Conservation (phyloP, 2,797 vertebrate species). For the Clarias pachynema region DNA sequence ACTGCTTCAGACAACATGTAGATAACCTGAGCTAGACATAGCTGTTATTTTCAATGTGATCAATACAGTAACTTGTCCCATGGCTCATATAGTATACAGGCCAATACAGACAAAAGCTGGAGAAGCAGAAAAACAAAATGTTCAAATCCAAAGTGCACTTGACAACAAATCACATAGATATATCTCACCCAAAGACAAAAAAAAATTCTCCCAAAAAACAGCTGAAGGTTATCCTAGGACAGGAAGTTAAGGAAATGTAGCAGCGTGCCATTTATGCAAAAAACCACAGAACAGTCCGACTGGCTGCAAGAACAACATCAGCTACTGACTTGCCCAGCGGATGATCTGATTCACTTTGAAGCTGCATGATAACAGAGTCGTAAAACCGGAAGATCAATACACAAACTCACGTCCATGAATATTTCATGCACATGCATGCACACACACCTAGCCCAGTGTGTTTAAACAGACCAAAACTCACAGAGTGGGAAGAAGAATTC, state of each 20-base stretch:
- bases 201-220: background rate
- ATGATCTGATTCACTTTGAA: background rate
- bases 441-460: background rate
- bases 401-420: background rate
- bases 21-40: background rate
- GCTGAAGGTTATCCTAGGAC: background rate
- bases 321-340: background rate
- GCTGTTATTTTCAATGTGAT: slow-evolving; percentile 1
- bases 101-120: background rate
- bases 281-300: slow-evolving; percentile 33
- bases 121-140: background rate
- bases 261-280: slow-evolving; percentile 21
- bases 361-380: background rate
- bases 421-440: slow-evolving; percentile 13
- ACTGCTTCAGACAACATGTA: background rate
- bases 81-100: background rate
- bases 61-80: background rate
- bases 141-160: background rate
- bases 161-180: slow-evolving; percentile 12
- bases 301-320: slow-evolving; percentile 8
- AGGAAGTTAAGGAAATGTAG: slow-evolving; percentile 20
- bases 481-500: slow-evolving; percentile 34
- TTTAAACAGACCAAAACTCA: background rate
- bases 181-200: background rate
- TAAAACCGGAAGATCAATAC: background rate